phyloP scores from a whole-genome alignment of 2,113 vertebrate genomes.

The Morone chrysops region DNA sequence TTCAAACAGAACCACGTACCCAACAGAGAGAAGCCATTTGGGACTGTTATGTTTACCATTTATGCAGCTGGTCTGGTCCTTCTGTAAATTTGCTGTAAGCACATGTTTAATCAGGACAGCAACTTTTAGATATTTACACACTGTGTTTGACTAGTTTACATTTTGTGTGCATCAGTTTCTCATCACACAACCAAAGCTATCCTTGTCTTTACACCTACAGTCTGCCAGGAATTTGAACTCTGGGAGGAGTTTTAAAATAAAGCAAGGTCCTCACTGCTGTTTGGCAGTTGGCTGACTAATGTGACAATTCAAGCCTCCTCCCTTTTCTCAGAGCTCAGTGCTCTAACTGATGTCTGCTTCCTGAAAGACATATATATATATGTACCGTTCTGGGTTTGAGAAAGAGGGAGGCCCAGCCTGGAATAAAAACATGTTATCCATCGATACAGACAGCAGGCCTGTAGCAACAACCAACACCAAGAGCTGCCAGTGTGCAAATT shows the following conservation, averaged over 20 bases:
- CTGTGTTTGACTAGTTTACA: conserved; percentile 42
- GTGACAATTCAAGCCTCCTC: conserved; percentile 19
- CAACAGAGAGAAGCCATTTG: conserved; percentile 31
- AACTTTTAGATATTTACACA: conserved; percentile 36
- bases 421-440: conserved; percentile 50
- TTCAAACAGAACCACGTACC: not conserved
- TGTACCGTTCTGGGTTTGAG: conserved; percentile 19
- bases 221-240: conserved; percentile 57
- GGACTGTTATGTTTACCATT: conserved; percentile 40
- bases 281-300: conserved; percentile 38
- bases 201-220: conserved; percentile 41
- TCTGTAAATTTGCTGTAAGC: conserved; percentile 38
- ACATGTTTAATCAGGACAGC: conserved; percentile 43
- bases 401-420: conserved; percentile 42
- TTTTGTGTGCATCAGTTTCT: conserved; percentile 39
- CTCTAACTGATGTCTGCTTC: conserved; percentile 19
- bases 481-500: conserved; percentile 9
- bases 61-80: conserved; percentile 19
- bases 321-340: conserved; percentile 13
- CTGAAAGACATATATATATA: conserved; percentile 15
- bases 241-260: conserved; percentile 34
- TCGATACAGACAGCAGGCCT: conserved; percentile 34
- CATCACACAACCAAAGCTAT: conserved; percentile 26
- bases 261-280: conserved; percentile 27
- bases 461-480: conserved; percentile 34